Conservation (phyloP, 2,797 vertebrate genomes). For the Tauraco hartlaubi region DNA sequence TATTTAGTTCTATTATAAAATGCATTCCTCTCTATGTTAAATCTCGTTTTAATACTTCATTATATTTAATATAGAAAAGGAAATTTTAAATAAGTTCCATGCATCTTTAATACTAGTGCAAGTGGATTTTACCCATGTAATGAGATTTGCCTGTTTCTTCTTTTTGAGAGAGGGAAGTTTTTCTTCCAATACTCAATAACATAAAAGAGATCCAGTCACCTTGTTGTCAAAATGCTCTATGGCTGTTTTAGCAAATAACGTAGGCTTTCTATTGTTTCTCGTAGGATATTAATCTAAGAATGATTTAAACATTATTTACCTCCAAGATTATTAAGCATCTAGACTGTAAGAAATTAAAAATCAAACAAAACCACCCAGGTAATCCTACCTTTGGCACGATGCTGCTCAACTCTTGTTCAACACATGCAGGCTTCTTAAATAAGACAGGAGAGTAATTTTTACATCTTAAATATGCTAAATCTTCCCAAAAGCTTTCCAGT, state of each 20-base stretch:
- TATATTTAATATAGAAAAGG: not conserved
- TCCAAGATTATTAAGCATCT: not conserved
- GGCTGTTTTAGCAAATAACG: not conserved
- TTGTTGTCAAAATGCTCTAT: not conserved
- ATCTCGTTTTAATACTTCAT: not conserved
- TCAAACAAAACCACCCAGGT: not conserved
- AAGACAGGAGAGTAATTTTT: slow-evolving; percentile 27
- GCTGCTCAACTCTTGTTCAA: not conserved
- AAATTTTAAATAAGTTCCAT: not conserved
- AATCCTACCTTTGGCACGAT: not conserved
- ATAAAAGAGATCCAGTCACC: not conserved
- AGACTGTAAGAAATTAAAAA: not conserved
- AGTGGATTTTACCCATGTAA: not conserved
- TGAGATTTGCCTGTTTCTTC: not conserved
- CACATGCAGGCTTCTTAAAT: not conserved
- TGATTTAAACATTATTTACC: not conserved
- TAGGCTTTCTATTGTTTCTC: not conserved
- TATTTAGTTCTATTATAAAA: not conserved
- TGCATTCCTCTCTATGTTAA: not conserved
- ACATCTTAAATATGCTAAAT: slow-evolving; percentile 25
- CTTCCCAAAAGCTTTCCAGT: slow-evolving; percentile 28
- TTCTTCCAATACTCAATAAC: not conserved
- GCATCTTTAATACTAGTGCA: not conserved
- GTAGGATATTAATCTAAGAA: not conserved
- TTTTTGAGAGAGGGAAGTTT: not conserved